phyloP scores from a whole-genome alignment of 2,797 vertebrate species.

The Corythornis leucogaster region DNA sequence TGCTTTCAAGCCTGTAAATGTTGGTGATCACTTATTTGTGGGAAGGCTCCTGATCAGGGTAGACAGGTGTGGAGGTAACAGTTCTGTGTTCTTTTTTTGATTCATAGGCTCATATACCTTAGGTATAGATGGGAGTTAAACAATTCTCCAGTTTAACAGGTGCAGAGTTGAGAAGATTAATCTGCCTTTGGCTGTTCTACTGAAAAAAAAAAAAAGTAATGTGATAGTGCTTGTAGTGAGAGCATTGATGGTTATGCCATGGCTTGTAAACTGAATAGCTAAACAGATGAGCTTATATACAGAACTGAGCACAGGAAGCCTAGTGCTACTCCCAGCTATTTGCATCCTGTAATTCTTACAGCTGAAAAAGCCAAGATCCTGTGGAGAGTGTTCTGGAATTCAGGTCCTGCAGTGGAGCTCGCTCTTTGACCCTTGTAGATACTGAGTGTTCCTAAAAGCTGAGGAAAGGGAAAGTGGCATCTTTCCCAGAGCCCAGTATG shows the following conservation, averaged over 20 bases:
- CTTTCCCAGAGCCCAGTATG: neutral
- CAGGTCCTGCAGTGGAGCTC: neutral
- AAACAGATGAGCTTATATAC: neutral
- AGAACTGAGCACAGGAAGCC: neutral
- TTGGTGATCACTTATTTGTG: neutral
- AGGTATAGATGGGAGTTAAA: neutral
- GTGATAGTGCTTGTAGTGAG: neutral
- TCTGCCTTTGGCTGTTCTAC: neutral
- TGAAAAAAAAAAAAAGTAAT: neutral
- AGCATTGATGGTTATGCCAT: neutral
- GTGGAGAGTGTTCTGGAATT: neutral
- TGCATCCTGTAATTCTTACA: neutral
- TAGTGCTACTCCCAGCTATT: rapidly evolving
- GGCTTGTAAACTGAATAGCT: neutral
- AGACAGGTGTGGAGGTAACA: neutral
- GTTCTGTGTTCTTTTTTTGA: neutral
- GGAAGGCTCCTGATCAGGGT: neutral
- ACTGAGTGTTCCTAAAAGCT: neutral
- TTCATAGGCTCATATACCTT: neutral
- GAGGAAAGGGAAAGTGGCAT: neutral
- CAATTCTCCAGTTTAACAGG: neutral
- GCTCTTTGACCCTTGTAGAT: neutral
- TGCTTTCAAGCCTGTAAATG: neutral
- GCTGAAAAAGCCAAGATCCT: neutral
- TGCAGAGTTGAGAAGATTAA: neutral